Percentiles rank a stretch among this genome's conserved stretches.
Evolutionary conservation across 1,140 invertebrate species (phyloP).

Genomic region (Stratiolaelaps scimitus): DNA sequence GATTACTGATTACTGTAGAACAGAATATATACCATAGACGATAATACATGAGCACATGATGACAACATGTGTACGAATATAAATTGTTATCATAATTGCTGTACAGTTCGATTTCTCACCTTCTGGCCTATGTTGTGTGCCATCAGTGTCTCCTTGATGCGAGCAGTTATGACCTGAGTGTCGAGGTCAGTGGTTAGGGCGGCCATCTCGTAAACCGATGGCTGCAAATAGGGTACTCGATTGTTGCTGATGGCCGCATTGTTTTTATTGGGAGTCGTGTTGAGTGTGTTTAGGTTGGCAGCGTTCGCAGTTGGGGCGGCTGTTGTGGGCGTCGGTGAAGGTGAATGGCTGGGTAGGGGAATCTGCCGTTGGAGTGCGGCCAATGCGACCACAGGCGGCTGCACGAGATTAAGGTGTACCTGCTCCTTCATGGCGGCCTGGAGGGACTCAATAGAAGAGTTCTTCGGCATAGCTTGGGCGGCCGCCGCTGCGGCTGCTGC

Average conservation of each 20-base stretch:
- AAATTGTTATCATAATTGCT: neutral
- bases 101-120: conserved; percentile 42
- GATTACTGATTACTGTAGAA: neutral
- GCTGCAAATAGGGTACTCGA: conserved; percentile 35
- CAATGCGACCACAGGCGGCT: neutral
- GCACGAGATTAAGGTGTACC: conserved; percentile 27
- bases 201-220: conserved; percentile 85
- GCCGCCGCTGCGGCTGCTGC: neutral
- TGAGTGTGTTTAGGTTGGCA: neutral
- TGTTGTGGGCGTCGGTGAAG: conserved; percentile 24
- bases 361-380: conserved; percentile 28
- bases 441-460: conserved; percentile 30
- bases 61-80: neutral
- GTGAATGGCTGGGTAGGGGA: conserved; percentile 26
- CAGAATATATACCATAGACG: too few species aligned
- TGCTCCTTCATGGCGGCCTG: conserved; percentile 31
- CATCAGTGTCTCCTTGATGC: conserved; percentile 88
- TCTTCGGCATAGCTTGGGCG: conserved; percentile 28
- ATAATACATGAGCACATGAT: neutral
- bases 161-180: conserved; percentile 87
- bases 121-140: conserved; percentile 97
- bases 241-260: conserved; percentile 29
- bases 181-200: conserved; percentile 89
- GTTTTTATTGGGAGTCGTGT: conserved; percentile 26
- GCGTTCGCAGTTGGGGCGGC: conserved; percentile 19